Base-by-base conservation (phyloP, 2,113 vertebrate genomes). In the Anarrhichthys ocellatus region DNA sequence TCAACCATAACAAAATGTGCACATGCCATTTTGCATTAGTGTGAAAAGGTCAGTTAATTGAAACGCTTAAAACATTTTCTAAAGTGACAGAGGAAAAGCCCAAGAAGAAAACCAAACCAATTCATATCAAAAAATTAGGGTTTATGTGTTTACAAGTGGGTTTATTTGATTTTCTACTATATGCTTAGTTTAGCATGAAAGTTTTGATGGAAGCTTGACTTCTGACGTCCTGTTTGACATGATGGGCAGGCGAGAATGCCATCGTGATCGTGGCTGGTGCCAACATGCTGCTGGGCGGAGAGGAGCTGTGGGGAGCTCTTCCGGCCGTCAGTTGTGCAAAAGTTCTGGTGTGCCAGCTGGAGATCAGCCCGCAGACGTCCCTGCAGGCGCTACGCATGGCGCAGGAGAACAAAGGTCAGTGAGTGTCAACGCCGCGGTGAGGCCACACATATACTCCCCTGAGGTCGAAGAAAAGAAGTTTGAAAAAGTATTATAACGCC, bases 241-340 rank as follows among this genome's bases (percentile, higher is more conserved):
- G 1, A 46, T 46, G 76, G 82, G 68, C 92, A 99, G 98, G 98
- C 86, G 96, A 99, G 92, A 99, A 99, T 62, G 96, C 96, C 92
- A 98, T 99, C 63, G 96, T 99, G 79, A 98, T 99, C 24, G 97
- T 99, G 69, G 97, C 97, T 10, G 98, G 98, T 88, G 97, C 98
- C 82, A 99, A 99, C 90, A 93, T 99, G 90, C 94, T 98, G 90
- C 93, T 99, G 88, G 94, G 93, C 80, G 80, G 32, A n/a, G 93
- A 96, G 83, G 97, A 99, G 80, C 95, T 99, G 83, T 94, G 84
- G 74, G 67, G 78, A 20, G 96, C 96, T 85, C 95, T 94, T 59
- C 82, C 89, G 67, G 93, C 94, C 79, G 95, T 99, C 81, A 67
- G 64, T 63, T 92, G 85, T 78, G 95, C 97, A 73, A 97, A 95